Conservation (phyloP, 2,888 invertebrate species). For the Plemyria rubiginata region DNA sequence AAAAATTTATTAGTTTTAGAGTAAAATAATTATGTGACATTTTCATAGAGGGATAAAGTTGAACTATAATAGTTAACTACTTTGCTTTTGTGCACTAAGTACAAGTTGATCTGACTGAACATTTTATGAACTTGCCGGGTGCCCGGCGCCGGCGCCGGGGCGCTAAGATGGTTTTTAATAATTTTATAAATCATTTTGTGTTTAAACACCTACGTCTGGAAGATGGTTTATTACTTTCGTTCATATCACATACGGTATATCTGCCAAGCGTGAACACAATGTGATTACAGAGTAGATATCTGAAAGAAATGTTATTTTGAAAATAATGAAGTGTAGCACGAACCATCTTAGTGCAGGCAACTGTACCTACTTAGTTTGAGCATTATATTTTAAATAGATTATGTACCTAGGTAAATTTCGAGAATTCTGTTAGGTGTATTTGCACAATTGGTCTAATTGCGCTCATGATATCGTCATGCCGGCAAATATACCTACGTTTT, state of each 20-base stretch:
- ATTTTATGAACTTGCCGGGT: not conserved
- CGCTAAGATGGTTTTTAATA: too few relatives aligned
- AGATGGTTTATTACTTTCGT: too few relatives aligned
- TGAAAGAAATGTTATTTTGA: too few relatives aligned
- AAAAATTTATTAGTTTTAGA: conserved; percentile 2
- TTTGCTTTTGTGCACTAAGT: not conserved
- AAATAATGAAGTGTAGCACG: too few relatives aligned
- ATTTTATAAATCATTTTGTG: too few relatives aligned
- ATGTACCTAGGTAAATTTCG: not conserved
- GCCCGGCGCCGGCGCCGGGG: too few relatives aligned
- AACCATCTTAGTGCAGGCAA: too few relatives aligned
- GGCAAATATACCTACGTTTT: too few relatives aligned
- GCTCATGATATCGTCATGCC: not conserved
- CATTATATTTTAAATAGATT: not conserved
- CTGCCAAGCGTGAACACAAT: too few relatives aligned
- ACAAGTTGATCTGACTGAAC: not conserved
- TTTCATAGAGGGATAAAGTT: not conserved
- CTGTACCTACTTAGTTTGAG: not conserved
- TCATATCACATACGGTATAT: too few relatives aligned
- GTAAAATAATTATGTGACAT: not conserved
- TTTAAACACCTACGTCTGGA: too few relatives aligned
- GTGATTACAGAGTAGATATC: too few relatives aligned
- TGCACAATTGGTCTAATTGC: not conserved
- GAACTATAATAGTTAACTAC: not conserved
- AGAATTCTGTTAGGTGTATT: not conserved